Base-by-base conservation (phyloP, 2,888 invertebrate species). In the Strigamia crassipes region DNA sequence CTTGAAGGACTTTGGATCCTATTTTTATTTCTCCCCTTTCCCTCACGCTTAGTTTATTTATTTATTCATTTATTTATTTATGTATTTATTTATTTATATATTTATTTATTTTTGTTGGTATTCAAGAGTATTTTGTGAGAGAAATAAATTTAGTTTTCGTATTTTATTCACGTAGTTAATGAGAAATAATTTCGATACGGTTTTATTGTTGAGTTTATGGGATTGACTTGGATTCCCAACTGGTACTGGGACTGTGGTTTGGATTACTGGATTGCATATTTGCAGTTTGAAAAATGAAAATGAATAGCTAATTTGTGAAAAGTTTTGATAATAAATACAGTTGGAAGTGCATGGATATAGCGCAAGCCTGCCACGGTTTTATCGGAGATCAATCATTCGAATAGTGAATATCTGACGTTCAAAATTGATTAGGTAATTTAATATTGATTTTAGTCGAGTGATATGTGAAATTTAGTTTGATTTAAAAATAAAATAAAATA, bases 381-480 rank as follows among this genome's bases (percentile, higher is more conserved):
- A 56, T 56, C 18, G 56, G n/a, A 56, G 21, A 56, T 56, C 56
- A 56, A 56, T 56, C 56, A 56, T 56, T 56, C 56, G 18, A 56
- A 56, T 18, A 9, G 56, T 56, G 56, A 56, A 56, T n/a, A n/a
- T 56, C 56, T 56, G 56, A 4, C 56, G 21, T 56, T 56, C 56
- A 56, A 18, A 56, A 18, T 1, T 56, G 56, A 56, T 56, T 56
- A 6, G 38, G 38, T 38, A 56, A 56, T 56, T 56, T 18, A 18
- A n/a, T 56, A 56, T 56, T 56, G 56, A 56, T 56, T 56, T 18
- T 18, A 51, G n/a, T 18, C 18, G 1, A 56, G 18, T 9, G 56
- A 18, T 56, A 3, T 46, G 46, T 46, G n/a, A 46, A n/a, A n/a
- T 46, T 46, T n/a, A n/a, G n/a, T n/a, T n/a, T n/a, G n/a, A n/a